These are phyloP conservation scores for Aporophyla nigra DNA, from an alignment of 2,888 invertebrate species.

Conservation along the genomic window DNA sequence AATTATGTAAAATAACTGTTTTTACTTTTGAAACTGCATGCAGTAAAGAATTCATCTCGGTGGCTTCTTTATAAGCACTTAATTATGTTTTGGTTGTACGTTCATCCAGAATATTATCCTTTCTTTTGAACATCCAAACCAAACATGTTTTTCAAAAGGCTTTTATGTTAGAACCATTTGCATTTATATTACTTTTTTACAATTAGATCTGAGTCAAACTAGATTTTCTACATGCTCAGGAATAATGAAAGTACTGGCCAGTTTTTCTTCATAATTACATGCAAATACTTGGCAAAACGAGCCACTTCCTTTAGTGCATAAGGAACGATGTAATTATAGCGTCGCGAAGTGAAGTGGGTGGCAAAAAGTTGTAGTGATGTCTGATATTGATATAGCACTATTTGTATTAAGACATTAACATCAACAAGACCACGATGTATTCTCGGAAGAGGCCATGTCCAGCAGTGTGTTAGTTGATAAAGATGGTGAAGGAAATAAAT, in stretches of 20 bases:
- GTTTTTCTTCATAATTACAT: constrained; percentile 25
- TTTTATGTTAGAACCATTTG: neutral
- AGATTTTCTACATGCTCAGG: neutral
- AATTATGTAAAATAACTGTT: constrained; percentile 34
- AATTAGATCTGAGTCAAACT: neutral
- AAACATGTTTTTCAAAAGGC: neutral
- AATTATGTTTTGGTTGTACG: neutral
- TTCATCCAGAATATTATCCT: neutral
- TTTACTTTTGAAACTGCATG: neutral
- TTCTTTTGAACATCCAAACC: neutral
- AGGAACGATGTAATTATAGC: constrained; percentile 28
- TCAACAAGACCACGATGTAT: neutral
- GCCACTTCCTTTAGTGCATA: constrained; percentile 36
- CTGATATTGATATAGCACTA: neutral
- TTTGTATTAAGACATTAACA: neutral
- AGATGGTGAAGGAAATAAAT: neutral
- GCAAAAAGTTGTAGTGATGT: neutral
- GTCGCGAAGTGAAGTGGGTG: neutral
- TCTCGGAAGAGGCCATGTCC: neutral
- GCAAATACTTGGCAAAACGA: constrained; percentile 21
- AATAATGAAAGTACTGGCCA: constrained; percentile 15
- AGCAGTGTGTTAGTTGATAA: neutral
- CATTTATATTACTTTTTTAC: neutral
- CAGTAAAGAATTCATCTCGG: neutral
- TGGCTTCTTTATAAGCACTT: neutral